Evolutionary conservation across 2,888 invertebrate genomes (phyloP).

Genomic region (Acanthosepion lycidas): DNA sequence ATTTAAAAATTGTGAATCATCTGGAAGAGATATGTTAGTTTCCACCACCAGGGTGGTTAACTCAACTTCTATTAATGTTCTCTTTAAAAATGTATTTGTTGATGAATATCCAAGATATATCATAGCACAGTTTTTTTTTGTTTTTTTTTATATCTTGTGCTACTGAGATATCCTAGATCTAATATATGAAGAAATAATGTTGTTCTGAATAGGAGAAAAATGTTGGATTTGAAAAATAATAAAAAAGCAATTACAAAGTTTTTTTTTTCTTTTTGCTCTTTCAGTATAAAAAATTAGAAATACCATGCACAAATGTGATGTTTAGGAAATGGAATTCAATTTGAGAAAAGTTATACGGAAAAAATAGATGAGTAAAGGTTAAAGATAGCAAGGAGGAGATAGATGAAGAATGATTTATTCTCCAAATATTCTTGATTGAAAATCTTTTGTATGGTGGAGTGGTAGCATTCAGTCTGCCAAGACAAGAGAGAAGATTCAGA

Average conservation of each 20-base stretch:
- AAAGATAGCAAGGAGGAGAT: not conserved
- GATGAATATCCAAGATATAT: constrained; percentile 22
- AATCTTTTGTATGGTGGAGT: constrained; percentile 21
- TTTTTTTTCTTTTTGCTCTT: not conserved
- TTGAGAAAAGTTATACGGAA: not conserved
- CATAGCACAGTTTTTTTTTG: too few relatives aligned
- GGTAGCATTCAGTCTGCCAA: constrained; percentile 1
- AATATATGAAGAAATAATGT: not conserved
- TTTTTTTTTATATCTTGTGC: not conserved
- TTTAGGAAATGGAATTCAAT: not conserved
- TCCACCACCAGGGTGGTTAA: constrained; percentile 33
- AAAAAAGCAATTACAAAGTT: constrained; percentile 33
- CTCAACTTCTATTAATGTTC: not conserved
- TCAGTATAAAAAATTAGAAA: constrained; percentile 18
- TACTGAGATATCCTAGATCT: not conserved
- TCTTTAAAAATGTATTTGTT: not conserved
- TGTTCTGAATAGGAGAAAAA: not conserved
- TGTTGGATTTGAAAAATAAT: constrained; percentile 24
- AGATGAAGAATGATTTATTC: constrained; percentile 18
- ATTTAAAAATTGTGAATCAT: not conserved
- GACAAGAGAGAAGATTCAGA: not conserved
- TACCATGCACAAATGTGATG: constrained; percentile 16
- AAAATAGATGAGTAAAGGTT: not conserved
- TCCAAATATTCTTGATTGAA: not conserved
- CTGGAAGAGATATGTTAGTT: constrained; percentile 33